These are phyloP conservation scores for Neelides folsomi DNA, from an alignment of 2,888 invertebrate genomes.

Conservation along the genomic window DNA sequence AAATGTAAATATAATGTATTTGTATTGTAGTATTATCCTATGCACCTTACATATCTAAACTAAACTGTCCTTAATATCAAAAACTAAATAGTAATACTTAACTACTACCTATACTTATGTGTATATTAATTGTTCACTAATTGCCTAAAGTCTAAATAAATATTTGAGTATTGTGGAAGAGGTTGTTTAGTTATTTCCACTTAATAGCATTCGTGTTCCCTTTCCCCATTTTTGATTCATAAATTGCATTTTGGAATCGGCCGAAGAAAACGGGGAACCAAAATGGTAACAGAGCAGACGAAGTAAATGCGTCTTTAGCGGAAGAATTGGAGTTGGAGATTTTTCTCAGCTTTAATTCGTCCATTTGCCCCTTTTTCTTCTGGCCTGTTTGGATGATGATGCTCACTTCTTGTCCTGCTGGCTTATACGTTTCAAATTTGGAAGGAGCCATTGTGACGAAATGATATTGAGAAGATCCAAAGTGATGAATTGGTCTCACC, in stretches of 20 bases:
- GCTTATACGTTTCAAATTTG: constrained; percentile 12
- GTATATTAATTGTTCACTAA: neutral
- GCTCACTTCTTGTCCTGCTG: constrained; percentile 13
- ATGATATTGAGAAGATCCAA: neutral
- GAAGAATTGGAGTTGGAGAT: constrained; percentile 19
- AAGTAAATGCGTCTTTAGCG: constrained; percentile 24
- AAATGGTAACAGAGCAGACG: constrained; percentile 30
- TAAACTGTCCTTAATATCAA: too few species aligned
- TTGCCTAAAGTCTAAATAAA: neutral
- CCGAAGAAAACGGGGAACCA: constrained; percentile 32
- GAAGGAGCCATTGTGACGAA: constrained; percentile 1
- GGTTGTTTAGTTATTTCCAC: neutral
- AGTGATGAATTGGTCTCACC: constrained; percentile 1
- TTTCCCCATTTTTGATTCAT: constrained; percentile 3
- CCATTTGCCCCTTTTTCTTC: constrained; percentile 3
- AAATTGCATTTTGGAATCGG: too few species aligned
- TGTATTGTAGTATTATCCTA: too few species aligned
- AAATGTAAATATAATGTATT: too few species aligned
- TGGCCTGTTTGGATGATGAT: constrained; percentile 7
- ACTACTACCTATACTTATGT: neutral
- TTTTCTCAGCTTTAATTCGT: constrained; percentile 10
- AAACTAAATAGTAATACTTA: too few species aligned
- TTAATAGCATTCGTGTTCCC: constrained; percentile 2
- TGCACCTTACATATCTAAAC: too few species aligned
- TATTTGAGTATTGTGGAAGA: too few species aligned